A percentile compares a stretch with the other conserved stretches of the same genome.
phyloP scores from a whole-genome alignment of 2,113 vertebrate species.

The Pseudopipra pipra region DNA sequence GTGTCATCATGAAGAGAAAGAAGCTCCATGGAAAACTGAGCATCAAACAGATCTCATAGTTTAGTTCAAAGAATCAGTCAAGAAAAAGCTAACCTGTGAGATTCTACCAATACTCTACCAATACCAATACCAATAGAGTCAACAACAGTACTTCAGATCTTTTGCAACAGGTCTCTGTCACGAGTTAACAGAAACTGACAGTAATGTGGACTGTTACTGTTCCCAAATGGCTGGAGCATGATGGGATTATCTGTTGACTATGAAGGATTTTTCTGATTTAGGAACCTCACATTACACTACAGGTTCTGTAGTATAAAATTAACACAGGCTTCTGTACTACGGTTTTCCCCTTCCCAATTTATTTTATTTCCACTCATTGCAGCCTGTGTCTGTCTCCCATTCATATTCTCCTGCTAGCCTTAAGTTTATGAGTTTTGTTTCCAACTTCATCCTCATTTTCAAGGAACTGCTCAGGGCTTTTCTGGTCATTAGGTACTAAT shows the following conservation, averaged over 20 bases:
- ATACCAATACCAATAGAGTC: accelerated
- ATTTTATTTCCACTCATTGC: not conserved
- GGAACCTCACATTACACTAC: not conserved
- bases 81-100: not conserved
- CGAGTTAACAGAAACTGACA: not conserved
- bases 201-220: not conserved
- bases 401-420: not conserved
- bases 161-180: not conserved
- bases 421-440: not conserved
- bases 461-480: not conserved
- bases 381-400: not conserved
- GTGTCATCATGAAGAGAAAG: not conserved
- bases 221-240: not conserved
- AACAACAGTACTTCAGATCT: not conserved
- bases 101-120: not conserved
- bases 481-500: not conserved
- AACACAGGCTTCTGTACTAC: not conserved
- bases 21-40: not conserved
- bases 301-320: not conserved
- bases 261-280: not conserved
- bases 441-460: not conserved
- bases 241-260: not conserved
- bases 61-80: not conserved
- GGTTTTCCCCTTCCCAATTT: not conserved
- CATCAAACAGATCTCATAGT: not conserved